Evolutionary conservation across 2,113 vertebrate genomes (phyloP).

Genomic region (Ammospiza nelsoni): DNA sequence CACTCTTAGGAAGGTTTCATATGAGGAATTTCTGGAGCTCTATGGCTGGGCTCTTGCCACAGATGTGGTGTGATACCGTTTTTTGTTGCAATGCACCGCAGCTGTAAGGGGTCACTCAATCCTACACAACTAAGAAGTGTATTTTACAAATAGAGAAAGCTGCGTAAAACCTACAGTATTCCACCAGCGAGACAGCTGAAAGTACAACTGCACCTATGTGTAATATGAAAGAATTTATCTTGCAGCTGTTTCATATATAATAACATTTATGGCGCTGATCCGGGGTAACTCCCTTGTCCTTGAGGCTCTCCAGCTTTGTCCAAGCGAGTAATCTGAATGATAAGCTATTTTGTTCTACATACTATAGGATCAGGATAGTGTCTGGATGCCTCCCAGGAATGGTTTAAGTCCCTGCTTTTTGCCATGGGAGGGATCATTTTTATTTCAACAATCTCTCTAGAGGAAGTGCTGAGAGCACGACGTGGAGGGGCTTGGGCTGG

Average conservation of each 20-base stretch:
- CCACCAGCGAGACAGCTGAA: conserved; percentile 29
- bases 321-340: conserved; percentile 23
- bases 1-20: neutral
- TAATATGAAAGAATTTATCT: conserved; percentile 30
- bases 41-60: neutral
- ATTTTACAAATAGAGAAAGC: neutral
- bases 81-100: neutral
- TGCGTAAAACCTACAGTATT: neutral
- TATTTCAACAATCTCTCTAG: neutral
- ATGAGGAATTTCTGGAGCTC: neutral
- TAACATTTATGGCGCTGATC: neutral
- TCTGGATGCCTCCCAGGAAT: conserved; percentile 19
- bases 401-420: neutral
- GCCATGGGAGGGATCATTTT: conserved; percentile 14
- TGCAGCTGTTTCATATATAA: conserved; percentile 48
- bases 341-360: conserved; percentile 40
- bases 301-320: conserved; percentile 35
- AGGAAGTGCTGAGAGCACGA: neutral
- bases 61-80: neutral
- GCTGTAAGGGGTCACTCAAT: neutral
- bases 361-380: neutral
- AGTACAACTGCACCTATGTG: conserved; percentile 39
- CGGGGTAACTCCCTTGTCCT: conserved; percentile 19
- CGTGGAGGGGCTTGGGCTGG: neutral
- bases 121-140: neutral